Conservation (phyloP, 1,140 invertebrate genomes). For the Drosophila azteca region DNA sequence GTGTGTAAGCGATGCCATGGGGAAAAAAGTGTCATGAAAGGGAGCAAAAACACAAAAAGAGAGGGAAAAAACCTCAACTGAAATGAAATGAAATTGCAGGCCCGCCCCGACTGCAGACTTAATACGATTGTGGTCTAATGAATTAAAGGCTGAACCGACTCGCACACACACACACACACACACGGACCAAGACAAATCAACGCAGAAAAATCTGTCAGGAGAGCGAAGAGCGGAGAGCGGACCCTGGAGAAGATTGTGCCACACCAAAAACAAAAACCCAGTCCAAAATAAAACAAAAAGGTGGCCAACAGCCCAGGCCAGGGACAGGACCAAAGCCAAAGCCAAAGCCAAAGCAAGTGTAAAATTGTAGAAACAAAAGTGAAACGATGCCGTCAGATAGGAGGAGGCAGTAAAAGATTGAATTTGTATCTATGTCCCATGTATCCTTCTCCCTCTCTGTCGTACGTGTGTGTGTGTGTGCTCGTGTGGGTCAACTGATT, state of each 20-base stretch:
- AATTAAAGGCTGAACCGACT: constrained; percentile 61
- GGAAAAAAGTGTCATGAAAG: constrained; percentile 44
- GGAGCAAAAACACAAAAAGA: constrained; percentile 28
- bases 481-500: constrained; percentile 38
- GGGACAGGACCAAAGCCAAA: constrained; percentile 13
- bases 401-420: constrained; percentile 58
- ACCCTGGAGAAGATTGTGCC: constrained; percentile 33
- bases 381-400: constrained; percentile 50
- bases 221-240: background rate
- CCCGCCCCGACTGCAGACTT: constrained; percentile 51
- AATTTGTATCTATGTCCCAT: constrained; percentile 57
- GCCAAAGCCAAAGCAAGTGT: constrained; percentile 45
- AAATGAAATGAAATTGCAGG: constrained; percentile 55
- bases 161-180: constrained; percentile 34
- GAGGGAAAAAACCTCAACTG: constrained; percentile 40
- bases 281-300: constrained; percentile 11
- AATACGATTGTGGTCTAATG: constrained; percentile 67
- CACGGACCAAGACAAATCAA: constrained; percentile 54
- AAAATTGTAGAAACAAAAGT: constrained; percentile 58
- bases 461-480: background rate
- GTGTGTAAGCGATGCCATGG: constrained; percentile 46
- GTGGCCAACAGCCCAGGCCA: background rate
- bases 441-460: constrained; percentile 10
- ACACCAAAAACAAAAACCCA: constrained; percentile 47
- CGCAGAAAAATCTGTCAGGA: constrained; percentile 41